A percentile compares a stretch with the other conserved stretches of the same genome.
These are phyloP conservation scores for Synergus umbraculus DNA, from an alignment of 2,888 invertebrate species.

Conservation along the genomic window DNA sequence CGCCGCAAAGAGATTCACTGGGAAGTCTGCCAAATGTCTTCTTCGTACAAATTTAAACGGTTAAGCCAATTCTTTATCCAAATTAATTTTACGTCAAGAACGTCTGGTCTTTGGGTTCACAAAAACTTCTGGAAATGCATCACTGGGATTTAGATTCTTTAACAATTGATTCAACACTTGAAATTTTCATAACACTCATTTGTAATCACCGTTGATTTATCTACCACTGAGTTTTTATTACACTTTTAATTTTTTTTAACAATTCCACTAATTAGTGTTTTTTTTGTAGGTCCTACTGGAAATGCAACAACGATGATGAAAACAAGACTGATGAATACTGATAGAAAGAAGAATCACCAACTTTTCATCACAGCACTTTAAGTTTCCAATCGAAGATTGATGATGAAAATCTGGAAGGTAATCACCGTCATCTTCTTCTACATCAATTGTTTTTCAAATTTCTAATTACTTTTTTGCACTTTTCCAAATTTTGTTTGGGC, in stretches of 20 bases:
- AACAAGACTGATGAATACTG: not conserved
- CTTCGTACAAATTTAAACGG: conserved; percentile 6
- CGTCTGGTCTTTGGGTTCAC: conserved; percentile 15
- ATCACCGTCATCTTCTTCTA: not conserved
- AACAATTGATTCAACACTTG: not conserved
- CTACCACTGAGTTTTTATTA: not conserved
- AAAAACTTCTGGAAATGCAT: not conserved
- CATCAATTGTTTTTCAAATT: not conserved
- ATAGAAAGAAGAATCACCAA: not conserved
- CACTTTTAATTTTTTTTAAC: not conserved
- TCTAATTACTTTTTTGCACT: not conserved
- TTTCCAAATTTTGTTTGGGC: not conserved
- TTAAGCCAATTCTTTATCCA: conserved; percentile 21
- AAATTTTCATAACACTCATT: conserved; percentile 8
- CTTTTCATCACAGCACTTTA: not conserved
- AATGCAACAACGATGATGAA: not conserved
- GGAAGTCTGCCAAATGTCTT: conserved; percentile 34
- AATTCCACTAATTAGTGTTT: too few relatives aligned
- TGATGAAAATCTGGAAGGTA: not conserved
- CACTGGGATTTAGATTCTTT: not conserved
- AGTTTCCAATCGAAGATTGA: not conserved
- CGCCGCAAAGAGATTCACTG: conserved; percentile 33
- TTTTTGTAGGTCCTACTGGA: not conserved
- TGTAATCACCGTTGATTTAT: not conserved
- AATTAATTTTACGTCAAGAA: conserved; percentile 24